Evolutionary conservation across 2,888 invertebrate species (phyloP), one percentile per base, ranked within the genome.

Genomic region (Yponomeuta plumbellus): DNA sequence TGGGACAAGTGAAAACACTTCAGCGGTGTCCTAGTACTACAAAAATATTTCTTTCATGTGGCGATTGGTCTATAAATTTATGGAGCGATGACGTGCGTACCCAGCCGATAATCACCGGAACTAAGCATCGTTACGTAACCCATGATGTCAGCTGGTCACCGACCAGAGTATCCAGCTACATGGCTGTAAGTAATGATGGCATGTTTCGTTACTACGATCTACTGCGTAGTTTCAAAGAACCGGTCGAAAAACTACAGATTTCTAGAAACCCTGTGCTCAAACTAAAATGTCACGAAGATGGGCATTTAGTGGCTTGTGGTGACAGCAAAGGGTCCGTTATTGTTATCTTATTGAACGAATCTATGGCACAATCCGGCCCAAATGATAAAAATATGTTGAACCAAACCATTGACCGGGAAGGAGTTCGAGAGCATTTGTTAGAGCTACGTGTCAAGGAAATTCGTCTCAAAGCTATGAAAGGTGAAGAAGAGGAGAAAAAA

Each of bases 151-250:
- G 77, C 58, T 91, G 88, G 88, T 79, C 88, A 23, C 86, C 89
- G 26, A 70, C 82, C 59, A 79, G 87, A 69, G 94, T 93, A 72
- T 90, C 90, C n/a, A 78, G 84, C 69, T 90, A 83, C 68, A 88
- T 89, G 88, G 79, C 83, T 2, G 75, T 83, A 39, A 85, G 87
- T 71, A 79, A 81, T 44, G 94, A 95, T 71, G 97, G 97, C 0
- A 92, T 92, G n/a, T 85, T 97, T 69, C 96, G 97, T 76, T 94
- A 94, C 64, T 97, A 97, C 97, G 97, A 97, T 83, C 86, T 97
- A 57, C 85, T 97, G 26, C 92, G 96, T 68, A 94, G 95, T 78
- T 94, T 95, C 71, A 93, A 93, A 68, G 92, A 93, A 57, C 95
- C 97, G 3, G 92, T 94, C 39, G 81, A 93, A 22, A 91, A 93